Percentiles rank a stretch among this genome's conserved stretches.
Conservation (phyloP, 2,888 invertebrate species). For the Drosophila meridionalis region DNA sequence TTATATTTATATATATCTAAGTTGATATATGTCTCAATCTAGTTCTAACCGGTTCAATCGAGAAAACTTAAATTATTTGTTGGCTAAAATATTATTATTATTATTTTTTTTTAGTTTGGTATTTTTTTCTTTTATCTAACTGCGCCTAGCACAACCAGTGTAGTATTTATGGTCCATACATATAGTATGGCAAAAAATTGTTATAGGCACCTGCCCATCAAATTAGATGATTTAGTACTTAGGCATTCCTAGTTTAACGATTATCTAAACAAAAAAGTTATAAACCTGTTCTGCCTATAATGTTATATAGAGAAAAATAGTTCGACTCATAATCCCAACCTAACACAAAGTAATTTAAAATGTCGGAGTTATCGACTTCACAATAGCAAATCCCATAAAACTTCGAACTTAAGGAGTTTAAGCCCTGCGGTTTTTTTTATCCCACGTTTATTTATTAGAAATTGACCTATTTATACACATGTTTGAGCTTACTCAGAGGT, state of each 20-base stretch:
- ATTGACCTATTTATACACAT: not conserved
- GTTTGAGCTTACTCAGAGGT: not conserved
- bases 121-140: not conserved
- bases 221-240: not conserved
- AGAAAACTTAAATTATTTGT: not conserved
- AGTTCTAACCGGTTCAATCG: not conserved
- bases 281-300: not conserved
- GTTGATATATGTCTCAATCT: not conserved
- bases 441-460: not conserved
- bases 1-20: not conserved
- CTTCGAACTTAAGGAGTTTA: not conserved
- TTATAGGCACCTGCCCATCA: not conserved
- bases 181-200: not conserved
- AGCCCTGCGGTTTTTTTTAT: not conserved
- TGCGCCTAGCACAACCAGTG: not conserved
- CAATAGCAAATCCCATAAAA: not conserved
- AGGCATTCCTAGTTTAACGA: not conserved
- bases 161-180: not conserved
- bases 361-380: not conserved
- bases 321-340: not conserved
- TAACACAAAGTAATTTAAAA: not conserved
- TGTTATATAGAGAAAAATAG: not conserved
- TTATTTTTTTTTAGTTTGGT: not conserved
- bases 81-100: not conserved
- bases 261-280: not conserved